phyloP scores from a whole-genome alignment of 2,888 invertebrate genomes.

The Taenaris catops region DNA sequence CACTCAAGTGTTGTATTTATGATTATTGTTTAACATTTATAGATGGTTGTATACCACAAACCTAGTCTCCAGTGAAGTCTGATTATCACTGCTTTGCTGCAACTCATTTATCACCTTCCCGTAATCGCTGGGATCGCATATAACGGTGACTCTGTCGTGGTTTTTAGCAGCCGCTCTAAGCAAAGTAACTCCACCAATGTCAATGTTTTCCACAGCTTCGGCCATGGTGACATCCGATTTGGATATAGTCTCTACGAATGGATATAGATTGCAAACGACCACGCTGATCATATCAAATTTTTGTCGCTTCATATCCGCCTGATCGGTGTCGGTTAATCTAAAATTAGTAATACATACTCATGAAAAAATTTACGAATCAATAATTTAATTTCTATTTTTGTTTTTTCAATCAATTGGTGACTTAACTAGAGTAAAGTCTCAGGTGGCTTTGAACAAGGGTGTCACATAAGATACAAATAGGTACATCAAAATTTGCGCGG shows the following conservation, averaged over 20 bases:
- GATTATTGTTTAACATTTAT: too few relatives aligned
- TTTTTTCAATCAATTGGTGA: too few relatives aligned
- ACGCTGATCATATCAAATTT: constrained; percentile 90
- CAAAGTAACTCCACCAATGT: constrained; percentile 97
- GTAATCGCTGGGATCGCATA: constrained; percentile 96
- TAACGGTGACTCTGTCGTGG: constrained; percentile 94
- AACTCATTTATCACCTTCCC: constrained; percentile 86
- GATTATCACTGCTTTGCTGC: constrained; percentile 78
- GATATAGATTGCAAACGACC: constrained; percentile 98
- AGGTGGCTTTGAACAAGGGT: too few relatives aligned
- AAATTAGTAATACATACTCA: too few relatives aligned
- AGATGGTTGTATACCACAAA: constrained; percentile 45
- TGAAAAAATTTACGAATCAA: too few relatives aligned
- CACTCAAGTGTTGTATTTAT: too few relatives aligned
- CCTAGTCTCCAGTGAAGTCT: constrained; percentile 87
- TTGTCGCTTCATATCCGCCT: constrained; percentile 88
- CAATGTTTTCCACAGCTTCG: constrained; percentile 97
- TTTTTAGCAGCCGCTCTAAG: constrained; percentile 98
- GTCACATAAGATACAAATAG: too few relatives aligned
- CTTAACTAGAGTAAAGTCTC: too few relatives aligned
- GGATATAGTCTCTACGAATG: constrained; percentile 93
- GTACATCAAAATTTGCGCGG: too few relatives aligned
- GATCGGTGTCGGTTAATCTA: constrained; percentile 86
- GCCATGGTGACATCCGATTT: constrained; percentile 88
- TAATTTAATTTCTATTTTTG: too few relatives aligned